These are phyloP conservation scores for rabbit (Oryctolagus cuniculus) DNA, from an alignment of 2,113 vertebrate genomes.

Conservation along the genomic window DNA sequence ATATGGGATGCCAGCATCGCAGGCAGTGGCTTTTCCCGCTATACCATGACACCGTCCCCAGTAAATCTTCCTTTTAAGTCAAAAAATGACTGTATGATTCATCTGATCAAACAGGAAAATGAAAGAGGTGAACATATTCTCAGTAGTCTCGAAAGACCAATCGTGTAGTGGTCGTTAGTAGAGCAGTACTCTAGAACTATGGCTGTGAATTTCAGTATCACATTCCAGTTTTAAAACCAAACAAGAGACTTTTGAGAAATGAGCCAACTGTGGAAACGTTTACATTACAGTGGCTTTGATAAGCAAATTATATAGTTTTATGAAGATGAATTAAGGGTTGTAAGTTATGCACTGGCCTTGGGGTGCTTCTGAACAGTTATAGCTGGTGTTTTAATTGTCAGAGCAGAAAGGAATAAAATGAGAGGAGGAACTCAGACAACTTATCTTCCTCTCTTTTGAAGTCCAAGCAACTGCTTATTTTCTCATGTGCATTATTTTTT, in stretches of 20 bases:
- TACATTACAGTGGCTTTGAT: slow-evolving; percentile 45
- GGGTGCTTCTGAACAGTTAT: slow-evolving; percentile 33
- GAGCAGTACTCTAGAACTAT: slow-evolving; percentile 9
- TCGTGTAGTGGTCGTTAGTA: background rate
- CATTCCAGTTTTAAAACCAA: slow-evolving; percentile 63
- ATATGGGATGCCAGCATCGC: too few relatives aligned
- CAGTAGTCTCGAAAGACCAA: too few relatives aligned
- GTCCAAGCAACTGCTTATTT: slow-evolving; percentile 39
- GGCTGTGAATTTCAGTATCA: background rate
- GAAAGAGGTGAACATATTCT: too few relatives aligned
- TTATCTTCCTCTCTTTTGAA: slow-evolving; percentile 55
- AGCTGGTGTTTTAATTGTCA: slow-evolving; percentile 15
- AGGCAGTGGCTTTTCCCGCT: too few relatives aligned
- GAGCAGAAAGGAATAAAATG: background rate
- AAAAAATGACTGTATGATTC: too few relatives aligned
- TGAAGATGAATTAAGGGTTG: slow-evolving; percentile 31
- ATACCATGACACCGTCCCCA: too few relatives aligned
- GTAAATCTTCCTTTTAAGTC: too few relatives aligned
- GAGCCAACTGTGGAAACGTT: slow-evolving; percentile 3
- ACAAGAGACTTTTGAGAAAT: slow-evolving; percentile 54
- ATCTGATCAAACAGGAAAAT: too few relatives aligned
- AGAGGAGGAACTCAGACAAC: background rate
- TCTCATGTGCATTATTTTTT: slow-evolving; percentile 35
- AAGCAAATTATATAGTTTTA: background rate
- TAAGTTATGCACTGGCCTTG: background rate